Base-by-base conservation (phyloP, 2,888 invertebrate species). In the Morpho deidamia region DNA sequence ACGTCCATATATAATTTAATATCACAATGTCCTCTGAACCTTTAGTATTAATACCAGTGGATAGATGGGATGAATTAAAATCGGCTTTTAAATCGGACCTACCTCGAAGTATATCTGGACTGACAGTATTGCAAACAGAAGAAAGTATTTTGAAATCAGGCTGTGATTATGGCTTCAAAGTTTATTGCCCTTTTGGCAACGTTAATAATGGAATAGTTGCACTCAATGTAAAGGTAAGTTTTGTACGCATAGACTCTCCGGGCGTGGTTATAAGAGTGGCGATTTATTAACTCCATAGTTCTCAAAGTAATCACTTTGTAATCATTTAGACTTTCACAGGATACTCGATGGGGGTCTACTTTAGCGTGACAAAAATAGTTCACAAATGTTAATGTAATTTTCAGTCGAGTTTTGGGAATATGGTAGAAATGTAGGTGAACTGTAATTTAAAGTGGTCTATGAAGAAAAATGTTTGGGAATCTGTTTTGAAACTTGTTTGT, bases 201-300 rank as follows among this genome's bases (percentile, higher is more conserved):
- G 43, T 71, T 11, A 54, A 58, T 4, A 69, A 70, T 59, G 74
- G 73, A 40, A 68, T 75, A 56, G 46, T 76, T 0, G 78, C 75
- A 11, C 47, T 80, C 7, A 76, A 74, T 63, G 57, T 65, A 11
- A 76, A 76, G 71, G 83, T 83, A 64, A 37, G 34, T 39, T n/a
- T 10, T 39, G 5, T 23, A 23, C 14, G 14, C 14, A 14, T 14
- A 14, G 1, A 1, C 14, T 4, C 14, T 14, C 1, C 1, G 4
- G 4, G 1, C 14, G 14, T 14, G 14, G 14, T 14, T 14, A 14
- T 14, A 14, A 14, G 4, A 14, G 14, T 14, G 4, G 14, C 14
- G 14, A 14, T 14, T 14, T 14, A 14, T 4, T 14, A 14, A 14
- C 1, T 4, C 4, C 4, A 1, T 2, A 14, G 14, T 4, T 14